Conservation (phyloP, 1,140 invertebrate species). For the Lucilia cuprina region DNA sequence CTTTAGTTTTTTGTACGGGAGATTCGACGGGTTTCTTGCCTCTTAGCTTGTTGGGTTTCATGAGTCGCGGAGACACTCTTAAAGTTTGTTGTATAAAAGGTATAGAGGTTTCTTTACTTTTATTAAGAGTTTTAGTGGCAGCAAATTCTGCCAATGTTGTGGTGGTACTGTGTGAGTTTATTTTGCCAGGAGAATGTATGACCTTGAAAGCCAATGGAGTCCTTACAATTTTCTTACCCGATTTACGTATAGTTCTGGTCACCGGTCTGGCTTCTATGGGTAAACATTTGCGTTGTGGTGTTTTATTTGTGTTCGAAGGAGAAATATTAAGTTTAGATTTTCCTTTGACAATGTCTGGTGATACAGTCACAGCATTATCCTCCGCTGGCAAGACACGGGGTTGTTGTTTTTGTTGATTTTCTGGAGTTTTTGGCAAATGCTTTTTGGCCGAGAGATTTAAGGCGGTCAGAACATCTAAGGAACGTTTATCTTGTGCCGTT, state of each 20-base stretch:
- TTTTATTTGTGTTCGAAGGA: conserved; percentile 5
- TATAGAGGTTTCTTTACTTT: background rate
- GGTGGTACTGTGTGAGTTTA: background rate
- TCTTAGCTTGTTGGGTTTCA: background rate
- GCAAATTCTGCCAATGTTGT: conserved; percentile 19
- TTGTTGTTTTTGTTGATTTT: background rate
- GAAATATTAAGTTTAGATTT: conserved; percentile 4
- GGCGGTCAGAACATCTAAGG: conserved; percentile 47
- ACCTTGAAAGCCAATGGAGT: conserved; percentile 32
- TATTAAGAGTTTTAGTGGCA: background rate
- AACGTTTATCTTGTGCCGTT: background rate
- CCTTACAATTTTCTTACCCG: conserved; percentile 35
- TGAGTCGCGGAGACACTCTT: conserved; percentile 5
- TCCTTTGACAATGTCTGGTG: conserved; percentile 22
- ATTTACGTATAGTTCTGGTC: background rate
- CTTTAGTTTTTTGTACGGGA: background rate
- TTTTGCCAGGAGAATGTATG: conserved; percentile 32
- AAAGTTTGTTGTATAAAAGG: background rate
- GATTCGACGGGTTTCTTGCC: background rate
- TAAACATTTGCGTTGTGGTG: conserved; percentile 43
- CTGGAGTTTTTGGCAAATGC: conserved; percentile 29
- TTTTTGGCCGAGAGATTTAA: conserved; percentile 55
- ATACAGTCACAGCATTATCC: conserved; percentile 3
- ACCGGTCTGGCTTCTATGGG: conserved; percentile 42
- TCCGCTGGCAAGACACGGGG: background rate